Conservation (phyloP, 1,140 invertebrate genomes). For the Chrysopa pallens region DNA sequence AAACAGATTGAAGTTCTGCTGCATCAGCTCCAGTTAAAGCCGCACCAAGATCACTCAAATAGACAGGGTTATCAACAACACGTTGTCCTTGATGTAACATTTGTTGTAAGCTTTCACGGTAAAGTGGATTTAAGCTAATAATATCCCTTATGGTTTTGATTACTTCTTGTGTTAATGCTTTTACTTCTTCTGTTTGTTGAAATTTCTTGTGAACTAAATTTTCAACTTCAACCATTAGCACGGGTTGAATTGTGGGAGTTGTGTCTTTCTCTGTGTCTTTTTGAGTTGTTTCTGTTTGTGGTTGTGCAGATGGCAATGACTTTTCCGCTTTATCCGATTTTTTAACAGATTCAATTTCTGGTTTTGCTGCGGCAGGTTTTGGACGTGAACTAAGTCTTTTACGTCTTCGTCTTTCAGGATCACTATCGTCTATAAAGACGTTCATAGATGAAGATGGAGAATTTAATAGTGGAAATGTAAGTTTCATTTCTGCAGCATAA, state of each 20-base stretch:
- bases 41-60: slow-evolving; percentile 90
- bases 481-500: slow-evolving; percentile 17
- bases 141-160: slow-evolving; percentile 97
- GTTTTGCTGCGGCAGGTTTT: neutral
- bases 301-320: slow-evolving; percentile 2
- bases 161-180: slow-evolving; percentile 90
- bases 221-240: slow-evolving; percentile 90
- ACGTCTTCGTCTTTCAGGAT: slow-evolving; percentile 29
- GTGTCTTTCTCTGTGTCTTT: slow-evolving; percentile 11
- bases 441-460: slow-evolving; percentile 29
- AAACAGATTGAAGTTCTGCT: slow-evolving; percentile 77
- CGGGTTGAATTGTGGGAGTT: slow-evolving; percentile 19
- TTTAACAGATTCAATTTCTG: slow-evolving; percentile 9
- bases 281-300: slow-evolving; percentile 8
- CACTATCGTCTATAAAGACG: slow-evolving; percentile 36
- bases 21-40: slow-evolving; percentile 87
- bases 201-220: slow-evolving; percentile 85
- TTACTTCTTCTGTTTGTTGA: slow-evolving; percentile 85
- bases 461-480: slow-evolving; percentile 43
- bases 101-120: slow-evolving; percentile 78
- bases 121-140: slow-evolving; percentile 88
- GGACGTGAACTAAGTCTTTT: slow-evolving; percentile 13
- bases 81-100: slow-evolving; percentile 90
- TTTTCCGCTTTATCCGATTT: slow-evolving; percentile 6
- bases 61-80: slow-evolving; percentile 97